These are phyloP conservation scores for Euwallacea similis DNA, from an alignment of 1,140 invertebrate species.

Conservation along the genomic window DNA sequence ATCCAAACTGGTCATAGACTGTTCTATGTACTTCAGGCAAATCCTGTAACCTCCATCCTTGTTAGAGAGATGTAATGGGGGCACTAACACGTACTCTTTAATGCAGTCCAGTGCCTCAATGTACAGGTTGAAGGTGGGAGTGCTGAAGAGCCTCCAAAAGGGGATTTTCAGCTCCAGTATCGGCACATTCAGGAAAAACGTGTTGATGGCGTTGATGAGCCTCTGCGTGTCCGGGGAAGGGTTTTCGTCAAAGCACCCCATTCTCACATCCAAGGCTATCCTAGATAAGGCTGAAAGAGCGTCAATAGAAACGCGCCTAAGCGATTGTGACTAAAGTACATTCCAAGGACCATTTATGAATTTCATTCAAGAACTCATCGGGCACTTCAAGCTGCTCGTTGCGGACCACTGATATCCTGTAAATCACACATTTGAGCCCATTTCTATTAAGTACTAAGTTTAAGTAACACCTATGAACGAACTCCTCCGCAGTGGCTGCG, in stretches of 20 bases:
- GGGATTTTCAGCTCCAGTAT: slow-evolving; percentile 81
- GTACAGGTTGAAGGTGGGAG: slow-evolving; percentile 76
- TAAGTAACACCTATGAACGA: slow-evolving; percentile 66
- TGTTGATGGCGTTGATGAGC: slow-evolving; percentile 83
- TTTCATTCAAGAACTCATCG: slow-evolving; percentile 72
- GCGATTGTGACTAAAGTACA: slow-evolving; percentile 60
- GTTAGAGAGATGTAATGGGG: slow-evolving; percentile 42
- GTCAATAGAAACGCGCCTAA: background rate
- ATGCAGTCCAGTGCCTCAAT: slow-evolving; percentile 85
- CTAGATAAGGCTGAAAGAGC: slow-evolving; percentile 71
- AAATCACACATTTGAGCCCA: slow-evolving; percentile 62
- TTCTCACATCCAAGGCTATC: slow-evolving; percentile 79
- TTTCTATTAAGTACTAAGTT: slow-evolving; percentile 65
- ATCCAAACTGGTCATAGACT: slow-evolving; percentile 66
- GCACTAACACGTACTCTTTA: slow-evolving; percentile 63
- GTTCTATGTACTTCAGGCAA: slow-evolving; percentile 76
- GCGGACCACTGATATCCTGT: slow-evolving; percentile 63
- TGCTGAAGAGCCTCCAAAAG: slow-evolving; percentile 79
- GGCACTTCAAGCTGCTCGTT: slow-evolving; percentile 67
- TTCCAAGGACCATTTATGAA: slow-evolving; percentile 77
- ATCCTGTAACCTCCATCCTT: slow-evolving; percentile 59
- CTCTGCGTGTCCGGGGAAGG: slow-evolving; percentile 74
- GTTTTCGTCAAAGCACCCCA: slow-evolving; percentile 80
- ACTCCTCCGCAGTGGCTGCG: slow-evolving; percentile 73
- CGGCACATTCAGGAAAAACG: slow-evolving; percentile 78